Conservation (phyloP, 1,140 invertebrate genomes). For the Pseudomyrmex cubaensis region DNA sequence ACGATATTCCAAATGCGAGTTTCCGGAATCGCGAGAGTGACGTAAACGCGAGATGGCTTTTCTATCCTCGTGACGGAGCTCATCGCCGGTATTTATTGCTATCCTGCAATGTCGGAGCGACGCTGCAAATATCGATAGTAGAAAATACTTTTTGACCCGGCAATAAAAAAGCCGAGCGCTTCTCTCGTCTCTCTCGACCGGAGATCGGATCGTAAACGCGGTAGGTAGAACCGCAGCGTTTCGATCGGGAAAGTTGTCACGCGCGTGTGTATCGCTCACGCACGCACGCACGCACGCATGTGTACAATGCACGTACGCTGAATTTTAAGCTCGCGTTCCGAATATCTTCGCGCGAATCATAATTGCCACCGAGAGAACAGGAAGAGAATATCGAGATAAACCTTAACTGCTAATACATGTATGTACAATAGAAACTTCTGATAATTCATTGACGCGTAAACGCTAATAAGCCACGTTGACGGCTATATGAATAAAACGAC, state of each 20-base stretch:
- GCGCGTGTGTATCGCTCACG: not conserved
- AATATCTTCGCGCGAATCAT: slow-evolving; percentile 7
- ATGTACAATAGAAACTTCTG: not conserved
- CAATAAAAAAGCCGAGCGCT: slow-evolving; percentile 52
- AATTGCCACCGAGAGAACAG: slow-evolving; percentile 5
- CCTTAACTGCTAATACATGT: slow-evolving; percentile 2
- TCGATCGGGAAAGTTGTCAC: not conserved
- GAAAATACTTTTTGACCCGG: slow-evolving; percentile 55
- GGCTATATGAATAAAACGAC: not conserved
- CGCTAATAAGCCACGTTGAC: not conserved
- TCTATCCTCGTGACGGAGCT: slow-evolving; percentile 50
- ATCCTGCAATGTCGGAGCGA: slow-evolving; percentile 2
- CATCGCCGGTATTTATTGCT: slow-evolving; percentile 47
- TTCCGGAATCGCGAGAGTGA: slow-evolving; percentile 43
- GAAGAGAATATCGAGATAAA: slow-evolving; percentile 29
- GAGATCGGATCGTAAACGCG: slow-evolving; percentile 45
- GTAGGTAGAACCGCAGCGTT: slow-evolving; percentile 22
- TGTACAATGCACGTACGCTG: not conserved
- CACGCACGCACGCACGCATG: not conserved
- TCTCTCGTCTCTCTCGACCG: slow-evolving; percentile 3
- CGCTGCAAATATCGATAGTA: slow-evolving; percentile 60
- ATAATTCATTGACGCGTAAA: not conserved
- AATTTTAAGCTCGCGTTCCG: slow-evolving; percentile 12
- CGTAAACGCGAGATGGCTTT: slow-evolving; percentile 49
- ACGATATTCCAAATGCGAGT: slow-evolving; percentile 28